These are phyloP conservation scores for Hemibates koningsi DNA, from an alignment of 2,113 vertebrate species.

Conservation along the genomic window DNA sequence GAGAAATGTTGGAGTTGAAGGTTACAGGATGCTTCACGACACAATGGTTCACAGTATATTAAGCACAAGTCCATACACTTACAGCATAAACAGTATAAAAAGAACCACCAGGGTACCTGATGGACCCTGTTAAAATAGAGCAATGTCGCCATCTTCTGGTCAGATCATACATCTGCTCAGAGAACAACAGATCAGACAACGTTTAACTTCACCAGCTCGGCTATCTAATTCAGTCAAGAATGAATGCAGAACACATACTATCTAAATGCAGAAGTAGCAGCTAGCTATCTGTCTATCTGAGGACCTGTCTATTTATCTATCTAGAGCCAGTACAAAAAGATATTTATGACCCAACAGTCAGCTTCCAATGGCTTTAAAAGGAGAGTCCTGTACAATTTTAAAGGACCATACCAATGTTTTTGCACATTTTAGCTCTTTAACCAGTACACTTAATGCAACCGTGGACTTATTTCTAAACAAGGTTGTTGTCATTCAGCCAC, in stretches of 20 bases:
- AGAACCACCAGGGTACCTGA: not conserved
- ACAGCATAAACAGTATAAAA: conserved; percentile 44
- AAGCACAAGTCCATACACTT: conserved; percentile 34
- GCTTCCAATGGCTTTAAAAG: conserved; percentile 50
- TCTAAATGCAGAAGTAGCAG: conserved; percentile 11
- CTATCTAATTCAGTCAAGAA: conserved; percentile 29
- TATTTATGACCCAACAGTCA: not conserved
- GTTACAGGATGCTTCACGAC: conserved; percentile 60
- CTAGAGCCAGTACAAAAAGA: conserved; percentile 47
- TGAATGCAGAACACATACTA: conserved; percentile 28
- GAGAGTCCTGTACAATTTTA: conserved; percentile 41
- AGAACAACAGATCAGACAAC: conserved; percentile 27
- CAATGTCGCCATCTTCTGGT: conserved; percentile 47
- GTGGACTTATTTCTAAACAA: not conserved
- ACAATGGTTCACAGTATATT: conserved; percentile 49
- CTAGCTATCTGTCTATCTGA: conserved; percentile 15
- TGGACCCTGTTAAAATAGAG: conserved; percentile 21
- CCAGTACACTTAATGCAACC: not conserved
- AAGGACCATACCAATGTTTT: conserved; percentile 31
- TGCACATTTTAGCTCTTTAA: not conserved
- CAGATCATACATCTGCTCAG: conserved; percentile 10
- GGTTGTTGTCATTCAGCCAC: not conserved
- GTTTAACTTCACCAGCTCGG: conserved; percentile 6
- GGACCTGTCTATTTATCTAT: conserved; percentile 3
- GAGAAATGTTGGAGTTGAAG: not conserved